A percentile compares a stretch with the other conserved stretches of the same genome.
phyloP scores from a whole-genome alignment of 2,888 invertebrate species.

The Nasonia oneida region DNA sequence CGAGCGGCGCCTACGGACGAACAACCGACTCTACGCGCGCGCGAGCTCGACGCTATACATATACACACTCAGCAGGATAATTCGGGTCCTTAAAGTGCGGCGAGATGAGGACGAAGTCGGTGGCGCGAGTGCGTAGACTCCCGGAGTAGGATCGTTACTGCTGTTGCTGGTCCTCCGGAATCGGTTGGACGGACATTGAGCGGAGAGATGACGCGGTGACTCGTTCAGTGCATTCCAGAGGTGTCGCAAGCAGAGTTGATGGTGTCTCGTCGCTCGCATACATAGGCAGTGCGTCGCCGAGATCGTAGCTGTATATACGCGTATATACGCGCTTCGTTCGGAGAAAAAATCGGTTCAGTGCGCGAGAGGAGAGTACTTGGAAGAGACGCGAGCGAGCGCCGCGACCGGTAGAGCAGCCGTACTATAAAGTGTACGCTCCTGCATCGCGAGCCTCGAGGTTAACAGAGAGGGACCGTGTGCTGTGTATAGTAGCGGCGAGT shows the following conservation, averaged over 20 bases:
- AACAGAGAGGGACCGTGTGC: neutral
- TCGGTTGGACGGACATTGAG: neutral
- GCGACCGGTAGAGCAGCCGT: conserved; percentile 18
- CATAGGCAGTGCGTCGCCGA: neutral
- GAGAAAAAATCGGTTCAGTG: neutral
- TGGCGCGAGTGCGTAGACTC: neutral
- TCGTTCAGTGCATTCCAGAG: conserved; percentile 1
- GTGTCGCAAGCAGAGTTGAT: neutral
- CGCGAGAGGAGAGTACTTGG: neutral
- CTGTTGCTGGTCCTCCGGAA: neutral
- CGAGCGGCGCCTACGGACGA: conserved; percentile 52
- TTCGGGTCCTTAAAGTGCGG: neutral
- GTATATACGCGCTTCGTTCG: neutral
- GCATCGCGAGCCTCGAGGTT: neutral
- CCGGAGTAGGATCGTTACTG: neutral
- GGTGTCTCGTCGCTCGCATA: neutral
- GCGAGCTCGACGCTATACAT: neutral
- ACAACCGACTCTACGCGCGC: neutral
- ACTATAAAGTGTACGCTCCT: neutral
- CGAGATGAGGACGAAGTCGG: conserved; percentile 8
- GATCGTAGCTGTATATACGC: neutral
- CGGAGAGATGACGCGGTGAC: neutral
- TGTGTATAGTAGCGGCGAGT: neutral
- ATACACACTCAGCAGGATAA: neutral
- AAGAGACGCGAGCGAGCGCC: neutral